phyloP scores from a whole-genome alignment of 2,888 invertebrate species.

The Stenotaenia linearis region DNA sequence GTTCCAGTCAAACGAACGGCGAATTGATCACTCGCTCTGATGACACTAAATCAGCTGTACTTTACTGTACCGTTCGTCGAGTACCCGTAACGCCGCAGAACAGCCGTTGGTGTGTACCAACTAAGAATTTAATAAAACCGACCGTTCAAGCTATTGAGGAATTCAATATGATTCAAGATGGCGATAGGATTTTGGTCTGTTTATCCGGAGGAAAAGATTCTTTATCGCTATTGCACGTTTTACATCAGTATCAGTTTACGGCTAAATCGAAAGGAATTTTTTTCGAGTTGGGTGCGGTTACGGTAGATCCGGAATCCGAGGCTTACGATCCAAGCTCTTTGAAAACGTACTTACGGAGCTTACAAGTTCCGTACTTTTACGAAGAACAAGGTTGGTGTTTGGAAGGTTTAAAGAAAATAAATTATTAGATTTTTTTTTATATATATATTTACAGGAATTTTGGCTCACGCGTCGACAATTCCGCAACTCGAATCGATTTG shows the following conservation, averaged over 20 bases:
- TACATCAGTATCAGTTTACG: constrained; percentile 77
- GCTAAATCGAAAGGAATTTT: constrained; percentile 65
- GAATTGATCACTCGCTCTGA: not conserved
- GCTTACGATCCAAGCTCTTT: constrained; percentile 59
- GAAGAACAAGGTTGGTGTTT: constrained; percentile 61
- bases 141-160: constrained; percentile 75
- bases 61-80: not conserved
- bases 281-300: constrained; percentile 65
- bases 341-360: constrained; percentile 66
- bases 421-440: no score
- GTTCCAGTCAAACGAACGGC: not conserved
- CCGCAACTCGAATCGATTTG: constrained; percentile 53
- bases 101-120: constrained; percentile 64
- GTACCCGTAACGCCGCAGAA: not conserved
- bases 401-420: no score
- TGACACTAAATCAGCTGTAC: not conserved
- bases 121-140: constrained; percentile 74
- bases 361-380: constrained; percentile 70
- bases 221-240: constrained; percentile 71
- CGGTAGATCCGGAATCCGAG: constrained; percentile 63
- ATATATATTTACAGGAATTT: constrained; percentile 54
- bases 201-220: constrained; percentile 79
- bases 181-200: constrained; percentile 76
- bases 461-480: constrained; percentile 51
- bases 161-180: constrained; percentile 74